Evolutionary conservation across 2,888 invertebrate genomes (phyloP).

Genomic region (Drosophila suboccidentalis): DNA sequence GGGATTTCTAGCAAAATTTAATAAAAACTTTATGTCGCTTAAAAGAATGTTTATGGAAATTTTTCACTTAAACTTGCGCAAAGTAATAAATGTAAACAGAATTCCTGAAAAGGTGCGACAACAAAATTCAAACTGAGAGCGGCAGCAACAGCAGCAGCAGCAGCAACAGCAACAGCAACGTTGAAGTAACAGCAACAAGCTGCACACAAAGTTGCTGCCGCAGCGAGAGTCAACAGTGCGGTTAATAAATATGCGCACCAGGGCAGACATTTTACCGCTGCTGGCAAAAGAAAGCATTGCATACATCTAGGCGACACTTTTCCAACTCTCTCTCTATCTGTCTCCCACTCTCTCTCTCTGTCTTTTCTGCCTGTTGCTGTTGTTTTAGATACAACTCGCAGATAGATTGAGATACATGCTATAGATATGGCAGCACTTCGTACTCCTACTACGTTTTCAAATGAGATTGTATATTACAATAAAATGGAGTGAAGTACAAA

Average conservation of each 20-base stretch:
- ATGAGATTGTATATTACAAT: constrained; percentile 83
- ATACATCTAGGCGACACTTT: constrained; percentile 55
- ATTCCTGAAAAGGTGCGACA: constrained; percentile 83
- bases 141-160: constrained; percentile 20
- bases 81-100: constrained; percentile 84
- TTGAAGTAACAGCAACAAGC: constrained; percentile 45
- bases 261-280: constrained; percentile 59
- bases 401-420: constrained; percentile 62
- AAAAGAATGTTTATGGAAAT: constrained; percentile 84
- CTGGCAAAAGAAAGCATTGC: constrained; percentile 58
- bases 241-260: constrained; percentile 77
- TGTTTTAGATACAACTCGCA: constrained; percentile 45
- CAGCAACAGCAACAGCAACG: constrained; percentile 1
- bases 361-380: constrained; percentile 41
- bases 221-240: constrained; percentile 76
- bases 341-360: not conserved
- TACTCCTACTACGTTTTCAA: constrained; percentile 48
- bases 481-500: constrained; percentile 83
- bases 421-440: constrained; percentile 46
- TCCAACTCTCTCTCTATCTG: not conserved
- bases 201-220: constrained; percentile 41
- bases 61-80: constrained; percentile 84
- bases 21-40: constrained; percentile 84
- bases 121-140: constrained; percentile 71
- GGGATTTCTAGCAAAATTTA: constrained; percentile 82